Evolutionary conservation across 2,888 invertebrate genomes (phyloP).

Genomic region (Drosophila kanekoi): DNA sequence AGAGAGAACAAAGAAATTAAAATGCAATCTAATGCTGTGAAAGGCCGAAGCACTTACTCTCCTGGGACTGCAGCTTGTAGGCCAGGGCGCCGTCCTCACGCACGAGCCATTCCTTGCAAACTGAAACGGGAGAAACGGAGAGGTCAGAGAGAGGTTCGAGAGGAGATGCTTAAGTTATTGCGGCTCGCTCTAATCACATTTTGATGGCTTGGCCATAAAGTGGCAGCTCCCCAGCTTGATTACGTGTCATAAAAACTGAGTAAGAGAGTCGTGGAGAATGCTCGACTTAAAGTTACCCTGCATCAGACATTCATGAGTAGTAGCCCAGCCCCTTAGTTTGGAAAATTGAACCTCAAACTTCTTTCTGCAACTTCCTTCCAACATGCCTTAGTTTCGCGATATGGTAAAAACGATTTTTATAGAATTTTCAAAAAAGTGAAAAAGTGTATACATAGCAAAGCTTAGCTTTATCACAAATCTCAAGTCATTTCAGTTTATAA

Average conservation of each 20-base stretch:
- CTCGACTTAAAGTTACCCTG: not conserved
- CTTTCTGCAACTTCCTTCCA: too few relatives aligned
- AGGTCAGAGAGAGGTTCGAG: not conserved
- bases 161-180: conserved; percentile 33
- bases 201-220: conserved; percentile 49
- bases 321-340: too few relatives aligned
- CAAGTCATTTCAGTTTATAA: too few relatives aligned
- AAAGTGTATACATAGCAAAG: too few relatives aligned
- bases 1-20: conserved; percentile 1
- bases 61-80: conserved; percentile 92
- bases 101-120: conserved; percentile 93
- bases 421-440: too few relatives aligned
- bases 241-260: conserved; percentile 33
- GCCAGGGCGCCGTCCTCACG: conserved; percentile 94
- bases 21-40: conserved; percentile 20
- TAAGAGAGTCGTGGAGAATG: too few relatives aligned
- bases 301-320: too few relatives aligned
- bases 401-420: too few relatives aligned
- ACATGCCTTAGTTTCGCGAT: too few relatives aligned
- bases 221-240: conserved; percentile 41
- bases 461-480: too few relatives aligned
- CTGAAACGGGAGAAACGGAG: conserved; percentile 85
- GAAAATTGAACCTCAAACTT: too few relatives aligned
- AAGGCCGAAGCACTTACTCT: conserved; percentile 87
- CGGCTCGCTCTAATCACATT: conserved; percentile 50